Conservation (phyloP, 2,797 vertebrate species). For the Muscicapa striata region DNA sequence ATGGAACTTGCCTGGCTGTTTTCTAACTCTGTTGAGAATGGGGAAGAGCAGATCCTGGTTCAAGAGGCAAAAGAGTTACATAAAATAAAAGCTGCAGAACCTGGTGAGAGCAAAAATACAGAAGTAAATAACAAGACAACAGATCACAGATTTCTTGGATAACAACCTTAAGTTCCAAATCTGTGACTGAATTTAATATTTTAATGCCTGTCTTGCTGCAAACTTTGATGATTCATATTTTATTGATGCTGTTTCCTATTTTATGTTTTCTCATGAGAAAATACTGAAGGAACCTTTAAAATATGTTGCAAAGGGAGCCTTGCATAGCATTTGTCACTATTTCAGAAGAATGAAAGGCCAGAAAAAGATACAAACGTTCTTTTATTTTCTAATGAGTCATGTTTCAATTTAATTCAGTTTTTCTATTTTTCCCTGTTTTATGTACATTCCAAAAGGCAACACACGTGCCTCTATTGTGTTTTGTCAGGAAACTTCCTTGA, state of each 20-base stretch:
- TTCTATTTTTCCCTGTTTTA: background rate
- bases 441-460: background rate
- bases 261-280: background rate
- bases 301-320: background rate
- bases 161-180: background rate
- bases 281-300: background rate
- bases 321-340: background rate
- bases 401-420: background rate
- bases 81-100: background rate
- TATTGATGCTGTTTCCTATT: background rate
- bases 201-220: background rate
- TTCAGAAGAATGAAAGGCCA: background rate
- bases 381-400: background rate
- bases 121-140: background rate
- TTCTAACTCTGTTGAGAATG: background rate
- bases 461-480: accelerated
- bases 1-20: background rate
- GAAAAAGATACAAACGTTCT: background rate
- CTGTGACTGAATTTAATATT: background rate
- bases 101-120: background rate
- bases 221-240: background rate
- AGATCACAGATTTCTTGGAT: background rate
- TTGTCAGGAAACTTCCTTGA: background rate
- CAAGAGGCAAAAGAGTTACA: background rate
- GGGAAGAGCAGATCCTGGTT: background rate